Conservation (phyloP, 2,113 vertebrate genomes). For the Cettia cetti region DNA sequence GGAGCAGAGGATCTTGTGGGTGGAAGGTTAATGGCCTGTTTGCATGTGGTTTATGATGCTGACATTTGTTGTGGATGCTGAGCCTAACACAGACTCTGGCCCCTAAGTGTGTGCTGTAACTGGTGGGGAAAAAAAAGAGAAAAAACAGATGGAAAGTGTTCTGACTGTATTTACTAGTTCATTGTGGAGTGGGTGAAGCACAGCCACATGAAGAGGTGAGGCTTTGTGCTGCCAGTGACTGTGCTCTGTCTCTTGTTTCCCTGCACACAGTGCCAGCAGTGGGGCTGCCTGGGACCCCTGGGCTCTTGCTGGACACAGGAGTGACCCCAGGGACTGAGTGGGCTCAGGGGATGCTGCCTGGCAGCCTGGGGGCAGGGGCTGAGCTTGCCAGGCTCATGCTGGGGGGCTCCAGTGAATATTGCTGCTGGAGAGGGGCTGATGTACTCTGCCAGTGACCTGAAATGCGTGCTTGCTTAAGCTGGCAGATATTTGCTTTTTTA, state of each 20-base stretch:
- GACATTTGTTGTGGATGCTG: neutral
- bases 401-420: neutral
- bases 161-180: neutral
- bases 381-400: neutral
- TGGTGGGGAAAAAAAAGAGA: neutral
- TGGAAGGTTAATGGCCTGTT: neutral
- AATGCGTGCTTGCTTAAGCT: rapidly evolving
- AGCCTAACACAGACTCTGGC: neutral
- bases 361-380: neutral
- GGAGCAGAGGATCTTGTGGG: neutral
- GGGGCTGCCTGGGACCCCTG: neutral
- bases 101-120: neutral
- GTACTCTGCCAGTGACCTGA: neutral
- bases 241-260: neutral
- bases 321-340: neutral
- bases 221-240: neutral
- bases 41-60: neutral
- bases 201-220: neutral
- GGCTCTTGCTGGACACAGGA: neutral
- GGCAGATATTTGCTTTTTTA: neutral
- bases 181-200: neutral
- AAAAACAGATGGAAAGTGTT: neutral
- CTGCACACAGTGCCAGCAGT: rapidly evolving
- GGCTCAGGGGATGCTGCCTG: neutral
- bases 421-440: neutral